Evolutionary conservation across 2,113 vertebrate genomes (phyloP).

Genomic region (Muscicapa adusta): DNA sequence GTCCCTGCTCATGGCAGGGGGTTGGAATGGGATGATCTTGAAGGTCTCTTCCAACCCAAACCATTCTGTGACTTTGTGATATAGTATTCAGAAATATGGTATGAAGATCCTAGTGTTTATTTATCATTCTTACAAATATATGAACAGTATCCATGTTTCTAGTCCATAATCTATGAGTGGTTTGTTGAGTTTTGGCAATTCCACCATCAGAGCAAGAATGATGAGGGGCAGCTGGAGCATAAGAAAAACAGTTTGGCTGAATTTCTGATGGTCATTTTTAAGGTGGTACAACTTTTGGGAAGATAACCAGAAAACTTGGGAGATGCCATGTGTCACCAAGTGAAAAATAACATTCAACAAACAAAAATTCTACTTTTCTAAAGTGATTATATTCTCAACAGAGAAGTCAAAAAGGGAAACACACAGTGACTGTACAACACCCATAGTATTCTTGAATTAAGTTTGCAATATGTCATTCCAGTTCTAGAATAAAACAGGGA

Average conservation of each 20-base stretch:
- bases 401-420: not conserved
- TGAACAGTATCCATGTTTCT: not conserved
- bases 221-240: not conserved
- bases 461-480: not conserved
- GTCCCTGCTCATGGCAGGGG: not conserved
- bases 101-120: not conserved
- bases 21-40: fast-evolving
- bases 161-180: not conserved
- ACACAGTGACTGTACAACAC: not conserved
- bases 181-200: not conserved
- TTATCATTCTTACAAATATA: not conserved
- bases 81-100: not conserved
- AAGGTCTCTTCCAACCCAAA: not conserved
- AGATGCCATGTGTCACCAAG: not conserved
- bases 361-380: not conserved
- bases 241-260: not conserved
- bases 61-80: not conserved
- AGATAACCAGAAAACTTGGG: not conserved
- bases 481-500: not conserved
- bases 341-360: not conserved
- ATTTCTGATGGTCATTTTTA: not conserved
- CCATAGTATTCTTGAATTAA: not conserved
- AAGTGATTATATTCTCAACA: not conserved
- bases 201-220: not conserved
- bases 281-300: not conserved